A percentile compares a stretch with the other conserved stretches of the same genome.
Conservation (phyloP, 2,113 vertebrate genomes). For the Grus americana region DNA sequence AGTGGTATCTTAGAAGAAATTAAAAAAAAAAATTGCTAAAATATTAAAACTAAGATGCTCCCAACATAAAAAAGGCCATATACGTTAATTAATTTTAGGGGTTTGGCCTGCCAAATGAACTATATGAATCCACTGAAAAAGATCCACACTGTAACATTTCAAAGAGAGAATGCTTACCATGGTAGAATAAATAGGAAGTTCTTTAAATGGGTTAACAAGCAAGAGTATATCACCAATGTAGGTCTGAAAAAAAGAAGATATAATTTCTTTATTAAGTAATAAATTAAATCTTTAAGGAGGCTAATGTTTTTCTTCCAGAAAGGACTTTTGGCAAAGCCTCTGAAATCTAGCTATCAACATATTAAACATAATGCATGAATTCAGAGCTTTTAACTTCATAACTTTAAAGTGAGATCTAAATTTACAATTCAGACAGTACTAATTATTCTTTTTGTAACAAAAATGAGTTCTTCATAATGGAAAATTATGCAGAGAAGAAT, state of each 20-base stretch:
- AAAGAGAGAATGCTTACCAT: slow-evolving; percentile 79
- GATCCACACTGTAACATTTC: neutral
- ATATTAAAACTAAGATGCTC: neutral
- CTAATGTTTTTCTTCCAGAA: neutral
- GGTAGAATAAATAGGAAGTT: slow-evolving; percentile 92
- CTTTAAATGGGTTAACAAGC: slow-evolving; percentile 94
- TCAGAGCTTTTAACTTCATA: neutral
- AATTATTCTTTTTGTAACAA: slow-evolving; percentile 9
- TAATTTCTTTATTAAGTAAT: neutral
- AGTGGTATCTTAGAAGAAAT: neutral
- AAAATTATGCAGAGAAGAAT: neutral
- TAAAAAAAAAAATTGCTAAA: neutral
- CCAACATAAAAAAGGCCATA: neutral
- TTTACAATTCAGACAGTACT: slow-evolving; percentile 7
- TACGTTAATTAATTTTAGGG: neutral
- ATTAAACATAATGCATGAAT: neutral
- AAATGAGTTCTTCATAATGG: neutral
- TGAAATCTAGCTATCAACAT: neutral
- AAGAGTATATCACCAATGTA: slow-evolving; percentile 93
- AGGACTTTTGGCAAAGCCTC: neutral
- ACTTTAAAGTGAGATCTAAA: neutral
- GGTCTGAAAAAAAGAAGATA: slow-evolving; percentile 78
- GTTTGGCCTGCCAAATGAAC: neutral
- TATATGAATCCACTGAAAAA: neutral
- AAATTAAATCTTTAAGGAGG: neutral